These are phyloP conservation scores for Pammene fasciana DNA, from an alignment of 2,888 invertebrate species.

Conservation along the genomic window DNA sequence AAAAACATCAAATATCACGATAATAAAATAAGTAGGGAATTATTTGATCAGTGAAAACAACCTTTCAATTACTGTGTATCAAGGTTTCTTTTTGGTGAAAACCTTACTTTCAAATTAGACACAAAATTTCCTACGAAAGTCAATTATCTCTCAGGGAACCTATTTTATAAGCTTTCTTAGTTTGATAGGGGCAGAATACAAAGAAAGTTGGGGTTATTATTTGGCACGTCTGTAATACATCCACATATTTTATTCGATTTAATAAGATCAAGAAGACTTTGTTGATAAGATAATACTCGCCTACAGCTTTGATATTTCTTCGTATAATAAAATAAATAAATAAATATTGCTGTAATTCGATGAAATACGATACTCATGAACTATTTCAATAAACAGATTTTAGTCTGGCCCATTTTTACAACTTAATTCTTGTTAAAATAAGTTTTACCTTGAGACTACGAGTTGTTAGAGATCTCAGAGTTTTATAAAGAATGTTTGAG, in stretches of 20 bases:
- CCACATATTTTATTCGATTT: constrained; percentile 4
- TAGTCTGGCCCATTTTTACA: background rate
- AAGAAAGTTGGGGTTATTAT: background rate
- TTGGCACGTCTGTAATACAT: background rate
- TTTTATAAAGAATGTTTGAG: constrained; percentile 63
- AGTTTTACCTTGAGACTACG: constrained; percentile 40
- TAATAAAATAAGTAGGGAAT: too few relatives aligned
- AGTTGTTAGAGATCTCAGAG: constrained; percentile 74
- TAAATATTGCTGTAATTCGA: background rate
- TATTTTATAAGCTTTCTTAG: constrained; percentile 22
- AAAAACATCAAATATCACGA: too few relatives aligned
- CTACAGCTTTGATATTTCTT: background rate
- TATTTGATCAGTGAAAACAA: too few relatives aligned
- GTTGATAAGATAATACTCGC: background rate
- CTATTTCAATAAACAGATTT: background rate
- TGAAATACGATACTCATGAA: background rate
- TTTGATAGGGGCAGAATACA: constrained; percentile 10
- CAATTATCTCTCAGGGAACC: background rate
- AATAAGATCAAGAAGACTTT: background rate
- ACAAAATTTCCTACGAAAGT: too few relatives aligned
- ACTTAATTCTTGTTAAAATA: background rate
- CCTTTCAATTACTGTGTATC: too few relatives aligned
- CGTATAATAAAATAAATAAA: background rate
- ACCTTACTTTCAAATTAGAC: too few relatives aligned
- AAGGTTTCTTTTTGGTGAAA: too few relatives aligned